These are phyloP conservation scores for Psilopsiagon aymara DNA, from an alignment of 2,113 vertebrate species.

Conservation along the genomic window DNA sequence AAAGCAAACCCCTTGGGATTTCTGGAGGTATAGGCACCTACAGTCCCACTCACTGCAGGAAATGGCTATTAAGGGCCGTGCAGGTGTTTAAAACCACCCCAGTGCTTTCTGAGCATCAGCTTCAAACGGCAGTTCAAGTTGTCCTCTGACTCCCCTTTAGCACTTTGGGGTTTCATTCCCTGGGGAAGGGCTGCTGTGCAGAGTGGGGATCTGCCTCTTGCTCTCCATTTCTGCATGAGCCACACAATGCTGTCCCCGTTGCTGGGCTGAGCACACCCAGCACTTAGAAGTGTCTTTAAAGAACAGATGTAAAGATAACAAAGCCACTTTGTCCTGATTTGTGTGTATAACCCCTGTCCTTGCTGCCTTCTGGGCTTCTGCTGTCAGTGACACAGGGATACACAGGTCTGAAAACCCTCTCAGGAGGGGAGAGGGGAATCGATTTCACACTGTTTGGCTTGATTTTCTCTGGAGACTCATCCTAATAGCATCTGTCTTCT, in stretches of 20 bases:
- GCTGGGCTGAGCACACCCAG: not conserved
- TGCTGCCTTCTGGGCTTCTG: not conserved
- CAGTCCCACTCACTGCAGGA: not conserved
- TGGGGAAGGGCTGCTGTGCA: not conserved
- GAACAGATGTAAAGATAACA: fast-evolving
- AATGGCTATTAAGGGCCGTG: fast-evolving
- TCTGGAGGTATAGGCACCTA: not conserved
- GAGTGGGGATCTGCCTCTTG: not conserved
- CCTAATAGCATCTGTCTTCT: not conserved
- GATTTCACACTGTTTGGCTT: not conserved
- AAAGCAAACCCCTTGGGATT: not conserved
- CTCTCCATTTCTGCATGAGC: not conserved
- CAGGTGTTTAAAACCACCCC: not conserved
- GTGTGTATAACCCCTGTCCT: not conserved
- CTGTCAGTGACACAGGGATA: not conserved
- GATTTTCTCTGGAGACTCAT: not conserved
- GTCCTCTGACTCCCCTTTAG: not conserved
- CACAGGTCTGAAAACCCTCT: not conserved
- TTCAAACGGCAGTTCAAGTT: not conserved
- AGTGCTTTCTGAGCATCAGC: not conserved
- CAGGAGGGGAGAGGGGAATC: not conserved
- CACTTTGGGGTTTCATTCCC: not conserved
- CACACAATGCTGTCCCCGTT: fast-evolving
- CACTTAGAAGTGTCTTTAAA: fast-evolving
- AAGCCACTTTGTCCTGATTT: not conserved